Evolutionary conservation across 2,113 vertebrate genomes (phyloP).

Genomic region (Cinclus mexicanus): DNA sequence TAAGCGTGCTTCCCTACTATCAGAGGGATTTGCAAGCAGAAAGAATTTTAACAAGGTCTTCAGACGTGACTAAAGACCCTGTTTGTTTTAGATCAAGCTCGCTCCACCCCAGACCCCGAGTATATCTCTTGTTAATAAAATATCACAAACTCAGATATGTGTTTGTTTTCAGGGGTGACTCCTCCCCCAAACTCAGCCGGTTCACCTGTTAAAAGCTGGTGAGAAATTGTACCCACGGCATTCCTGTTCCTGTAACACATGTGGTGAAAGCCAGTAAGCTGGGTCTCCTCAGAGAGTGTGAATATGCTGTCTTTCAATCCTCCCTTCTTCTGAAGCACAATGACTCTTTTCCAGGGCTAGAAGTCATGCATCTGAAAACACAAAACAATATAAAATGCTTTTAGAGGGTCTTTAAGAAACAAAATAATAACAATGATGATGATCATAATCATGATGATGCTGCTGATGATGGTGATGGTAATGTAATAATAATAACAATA

Average conservation of each 20-base stretch:
- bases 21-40: slow-evolving; percentile 53
- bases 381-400: neutral
- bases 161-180: neutral
- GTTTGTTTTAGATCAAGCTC: slow-evolving; percentile 38
- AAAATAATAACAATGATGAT: neutral
- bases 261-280: neutral
- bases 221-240: neutral
- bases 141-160: neutral
- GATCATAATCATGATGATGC: neutral
- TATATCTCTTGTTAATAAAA: slow-evolving; percentile 21
- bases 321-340: neutral
- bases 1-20: slow-evolving; percentile 41
- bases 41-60: slow-evolving; percentile 67
- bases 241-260: neutral
- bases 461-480: neutral
- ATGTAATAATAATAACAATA: neutral
- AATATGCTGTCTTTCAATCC: neutral
- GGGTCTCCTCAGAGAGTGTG: neutral
- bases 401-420: neutral
- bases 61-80: slow-evolving; percentile 47
- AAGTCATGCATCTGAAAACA: neutral
- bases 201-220: slow-evolving; percentile 53
- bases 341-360: neutral
- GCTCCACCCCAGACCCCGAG: neutral
- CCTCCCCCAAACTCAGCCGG: neutral